Base-by-base conservation (phyloP, 2,113 vertebrate genomes). In the Eidolon helvum region DNA sequence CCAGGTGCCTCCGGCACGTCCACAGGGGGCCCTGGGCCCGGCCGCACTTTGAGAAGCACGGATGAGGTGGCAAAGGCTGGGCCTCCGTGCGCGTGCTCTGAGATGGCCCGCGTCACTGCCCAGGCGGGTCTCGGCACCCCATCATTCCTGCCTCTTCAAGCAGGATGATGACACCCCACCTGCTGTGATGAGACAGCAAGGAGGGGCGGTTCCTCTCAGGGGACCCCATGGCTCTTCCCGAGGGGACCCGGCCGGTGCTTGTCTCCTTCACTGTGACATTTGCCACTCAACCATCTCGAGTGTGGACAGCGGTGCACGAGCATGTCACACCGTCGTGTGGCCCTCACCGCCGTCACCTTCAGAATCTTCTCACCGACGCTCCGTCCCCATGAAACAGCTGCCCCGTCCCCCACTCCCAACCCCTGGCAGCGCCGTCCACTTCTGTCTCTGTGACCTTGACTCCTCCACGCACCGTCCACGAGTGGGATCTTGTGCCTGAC, bases 391-490 rank as follows among this genome's bases (percentile, higher is more conserved):
- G 5, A 7, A 24, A 22, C 68, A 9, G 0, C 0, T 7, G 19
- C 24, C 57, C 33, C 22, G 28, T 11, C n/a, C n/a, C n/a, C 35
- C 8, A 15, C 28, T n/a, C 79, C 18, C 18, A 10, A 22, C 22
- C 26, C 19, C 11, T 11, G 50, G 85, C 3, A 0, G 19, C 50
- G 7, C 77, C 21, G 1, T 55, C 82, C 15, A 4, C 71, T 12
- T 53, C 61, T 8, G 7, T 40, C 26, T 59, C 77, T 45, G 0
- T 5, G 33, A 8, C 12, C 28, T 3, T 9, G 18, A 35, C 0
- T 1, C 43, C 43, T 45, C 35, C 3, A 0, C 10, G 28, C 18
- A 9, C 10, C n/a, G 85, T 45, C 30, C 4, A 0, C 2, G 1
- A 7, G 4, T 38, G 50, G 59, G n/a, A 14, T 50, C 53, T 8